phyloP scores from a whole-genome alignment of 2,113 vertebrate genomes.

The Cyanistes caeruleus region DNA sequence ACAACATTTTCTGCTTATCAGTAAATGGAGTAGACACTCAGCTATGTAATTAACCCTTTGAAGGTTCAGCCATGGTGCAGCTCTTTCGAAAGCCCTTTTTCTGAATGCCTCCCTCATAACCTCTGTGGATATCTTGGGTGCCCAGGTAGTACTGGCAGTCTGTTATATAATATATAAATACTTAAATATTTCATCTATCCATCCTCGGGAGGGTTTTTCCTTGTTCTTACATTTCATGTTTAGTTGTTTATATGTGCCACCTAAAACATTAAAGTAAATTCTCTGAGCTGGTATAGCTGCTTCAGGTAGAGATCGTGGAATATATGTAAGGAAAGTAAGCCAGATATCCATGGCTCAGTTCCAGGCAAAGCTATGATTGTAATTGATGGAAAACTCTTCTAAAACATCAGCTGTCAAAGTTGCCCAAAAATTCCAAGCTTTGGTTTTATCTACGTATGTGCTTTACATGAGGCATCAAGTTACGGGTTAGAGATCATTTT shows the following conservation, averaged over 20 bases:
- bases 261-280: background rate
- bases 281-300: background rate
- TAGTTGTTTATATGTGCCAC: background rate
- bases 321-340: background rate
- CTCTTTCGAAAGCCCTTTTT: background rate
- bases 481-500: background rate
- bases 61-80: background rate
- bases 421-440: background rate
- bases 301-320: background rate
- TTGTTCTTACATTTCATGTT: background rate
- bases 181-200: background rate
- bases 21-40: constrained; percentile 53
- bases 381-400: background rate
- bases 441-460: background rate
- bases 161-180: background rate
- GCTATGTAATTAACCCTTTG: constrained; percentile 68
- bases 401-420: background rate
- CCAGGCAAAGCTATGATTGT: background rate
- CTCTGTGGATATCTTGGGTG: background rate
- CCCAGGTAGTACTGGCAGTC: background rate
- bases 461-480: background rate
- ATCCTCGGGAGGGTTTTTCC: background rate
- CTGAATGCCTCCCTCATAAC: background rate
- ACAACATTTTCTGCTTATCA: constrained; percentile 63
- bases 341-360: background rate